Conservation (phyloP, 2,888 invertebrate species). For the Hydrotaea diabolus region DNA sequence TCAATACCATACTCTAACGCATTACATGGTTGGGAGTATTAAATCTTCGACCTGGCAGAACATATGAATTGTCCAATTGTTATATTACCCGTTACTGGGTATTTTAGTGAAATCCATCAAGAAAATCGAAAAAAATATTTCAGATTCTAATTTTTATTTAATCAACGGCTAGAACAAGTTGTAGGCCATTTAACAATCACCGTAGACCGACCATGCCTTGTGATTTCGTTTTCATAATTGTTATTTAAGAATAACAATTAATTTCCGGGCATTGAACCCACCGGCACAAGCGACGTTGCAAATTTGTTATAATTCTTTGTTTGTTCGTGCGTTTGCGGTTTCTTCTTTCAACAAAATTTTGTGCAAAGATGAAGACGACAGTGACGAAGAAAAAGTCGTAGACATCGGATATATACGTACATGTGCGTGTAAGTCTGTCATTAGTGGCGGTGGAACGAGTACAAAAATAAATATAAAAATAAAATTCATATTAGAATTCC, state of each 20-base stretch:
- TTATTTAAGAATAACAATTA: constrained; percentile 45
- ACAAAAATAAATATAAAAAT: constrained; percentile 15
- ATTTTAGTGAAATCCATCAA: too few relatives aligned
- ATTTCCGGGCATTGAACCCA: constrained; percentile 55
- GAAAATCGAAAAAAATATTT: too few relatives aligned
- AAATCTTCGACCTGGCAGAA: too few relatives aligned
- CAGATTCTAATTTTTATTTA: too few relatives aligned
- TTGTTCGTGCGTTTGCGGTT: background rate
- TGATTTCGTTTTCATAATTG: constrained; percentile 6
- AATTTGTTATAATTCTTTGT: constrained; percentile 53
- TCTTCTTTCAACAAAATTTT: constrained; percentile 12
- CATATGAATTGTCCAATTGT: too few relatives aligned
- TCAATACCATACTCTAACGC: too few relatives aligned
- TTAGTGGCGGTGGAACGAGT: constrained; percentile 28
- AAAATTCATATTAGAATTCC: background rate
- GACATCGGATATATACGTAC: background rate
- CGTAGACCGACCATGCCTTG: background rate
- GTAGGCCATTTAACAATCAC: too few relatives aligned
- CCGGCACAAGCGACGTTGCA: constrained; percentile 2
- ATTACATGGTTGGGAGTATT: too few relatives aligned
- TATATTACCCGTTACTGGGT: too few relatives aligned
- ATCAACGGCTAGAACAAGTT: too few relatives aligned
- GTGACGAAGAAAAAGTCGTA: too few relatives aligned
- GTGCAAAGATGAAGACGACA: background rate
- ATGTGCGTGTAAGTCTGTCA: constrained; percentile 48